These are phyloP conservation scores for Carollia perspicillata DNA, from an alignment of 2,113 vertebrate species.

Conservation along the genomic window DNA sequence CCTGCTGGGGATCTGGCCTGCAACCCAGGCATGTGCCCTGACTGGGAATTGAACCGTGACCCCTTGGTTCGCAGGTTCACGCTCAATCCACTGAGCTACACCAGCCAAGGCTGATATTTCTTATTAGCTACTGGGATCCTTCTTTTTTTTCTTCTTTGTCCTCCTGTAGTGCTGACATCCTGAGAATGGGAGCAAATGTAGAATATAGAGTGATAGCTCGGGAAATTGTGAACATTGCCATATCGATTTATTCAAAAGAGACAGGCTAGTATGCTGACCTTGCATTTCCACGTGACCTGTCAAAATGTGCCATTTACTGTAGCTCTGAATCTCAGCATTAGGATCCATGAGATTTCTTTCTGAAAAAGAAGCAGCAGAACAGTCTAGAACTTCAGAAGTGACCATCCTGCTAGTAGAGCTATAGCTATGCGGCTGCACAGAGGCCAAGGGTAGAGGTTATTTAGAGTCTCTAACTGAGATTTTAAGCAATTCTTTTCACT, in stretches of 20 bases:
- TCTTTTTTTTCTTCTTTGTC: neutral
- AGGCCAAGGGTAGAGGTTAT: neutral
- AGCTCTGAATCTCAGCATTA: neutral
- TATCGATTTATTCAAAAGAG: slow-evolving; percentile 52
- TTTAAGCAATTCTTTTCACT: neutral
- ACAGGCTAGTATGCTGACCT: neutral
- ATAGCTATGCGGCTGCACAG: neutral
- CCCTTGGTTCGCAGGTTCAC: no score
- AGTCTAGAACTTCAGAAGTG: neutral
- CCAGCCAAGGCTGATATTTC: no score
- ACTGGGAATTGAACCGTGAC: no score
- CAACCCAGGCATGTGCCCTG: no score
- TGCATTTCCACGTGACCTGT: neutral
- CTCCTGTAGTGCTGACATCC: neutral
- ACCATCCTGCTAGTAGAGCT: neutral
- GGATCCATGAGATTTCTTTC: neutral
- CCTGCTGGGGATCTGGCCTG: no score
- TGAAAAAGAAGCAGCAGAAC: neutral
- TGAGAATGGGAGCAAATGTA: slow-evolving; percentile 15
- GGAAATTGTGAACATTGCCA: neutral
- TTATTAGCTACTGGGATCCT: neutral
- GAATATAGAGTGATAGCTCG: neutral
- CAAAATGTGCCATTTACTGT: neutral
- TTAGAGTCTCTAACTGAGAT: neutral
- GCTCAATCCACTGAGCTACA: no score